Percentiles rank a stretch among this genome's conserved stretches.
These are phyloP conservation scores for Lamprotornis superbus DNA, from an alignment of 2,113 vertebrate genomes.

Conservation along the genomic window DNA sequence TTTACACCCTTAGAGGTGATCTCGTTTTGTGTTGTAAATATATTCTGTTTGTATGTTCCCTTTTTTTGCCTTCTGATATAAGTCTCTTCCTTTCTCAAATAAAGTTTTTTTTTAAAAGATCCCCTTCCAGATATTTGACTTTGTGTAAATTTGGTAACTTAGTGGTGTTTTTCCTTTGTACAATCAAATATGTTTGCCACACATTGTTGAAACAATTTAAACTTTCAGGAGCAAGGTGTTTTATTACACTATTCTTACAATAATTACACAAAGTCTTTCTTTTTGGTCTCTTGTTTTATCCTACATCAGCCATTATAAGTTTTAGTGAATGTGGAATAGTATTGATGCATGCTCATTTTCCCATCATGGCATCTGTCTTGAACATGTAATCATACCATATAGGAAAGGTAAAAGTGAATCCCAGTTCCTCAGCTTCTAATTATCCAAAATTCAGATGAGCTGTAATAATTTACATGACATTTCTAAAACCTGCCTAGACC, in stretches of 20 bases:
- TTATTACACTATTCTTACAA: constrained; percentile 61
- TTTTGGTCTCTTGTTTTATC: constrained; percentile 56
- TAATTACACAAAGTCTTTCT: constrained; percentile 67
- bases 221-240: constrained; percentile 52
- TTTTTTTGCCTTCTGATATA: constrained; percentile 91
- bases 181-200: constrained; percentile 57
- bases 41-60: constrained; percentile 89
- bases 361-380: constrained; percentile 47
- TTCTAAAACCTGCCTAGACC: neutral
- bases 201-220: constrained; percentile 59
- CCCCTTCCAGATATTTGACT: constrained; percentile 81
- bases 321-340: constrained; percentile 39
- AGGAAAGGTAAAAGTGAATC: neutral
- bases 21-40: constrained; percentile 90
- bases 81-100: constrained; percentile 90
- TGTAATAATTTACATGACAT: neutral
- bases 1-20: constrained; percentile 79
- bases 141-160: constrained; percentile 78
- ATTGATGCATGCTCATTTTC: constrained; percentile 62
- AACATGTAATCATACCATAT: constrained; percentile 29
- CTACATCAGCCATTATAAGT: constrained; percentile 46
- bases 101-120: constrained; percentile 89
- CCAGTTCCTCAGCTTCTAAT: neutral
- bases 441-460: neutral
- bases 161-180: constrained; percentile 51